Percentiles rank a stretch among this genome's conserved stretches.
These are phyloP conservation scores for Polyploca ridens DNA, from an alignment of 2,888 invertebrate species.

Conservation along the genomic window DNA sequence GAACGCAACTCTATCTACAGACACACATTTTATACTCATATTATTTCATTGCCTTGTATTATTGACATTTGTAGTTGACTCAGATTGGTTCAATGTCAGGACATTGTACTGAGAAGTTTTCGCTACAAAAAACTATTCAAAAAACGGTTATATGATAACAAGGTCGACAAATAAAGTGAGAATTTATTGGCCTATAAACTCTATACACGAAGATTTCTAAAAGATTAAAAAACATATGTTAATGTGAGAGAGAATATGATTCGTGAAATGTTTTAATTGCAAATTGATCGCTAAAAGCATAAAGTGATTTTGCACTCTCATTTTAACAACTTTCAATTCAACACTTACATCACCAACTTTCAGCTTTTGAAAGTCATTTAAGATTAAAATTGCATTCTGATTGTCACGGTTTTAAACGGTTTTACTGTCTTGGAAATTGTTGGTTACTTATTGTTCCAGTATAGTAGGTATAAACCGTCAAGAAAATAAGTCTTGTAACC, in stretches of 20 bases:
- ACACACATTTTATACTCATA: constrained; percentile 18
- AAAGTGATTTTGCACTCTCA: constrained; percentile 10
- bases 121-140: no score
- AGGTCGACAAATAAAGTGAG: no score
- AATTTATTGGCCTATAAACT: neutral
- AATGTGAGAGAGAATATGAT: neutral
- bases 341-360: constrained; percentile 12
- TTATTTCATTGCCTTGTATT: neutral
- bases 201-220: neutral
- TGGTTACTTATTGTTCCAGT: no score
- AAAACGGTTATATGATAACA: no score
- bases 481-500: no score
- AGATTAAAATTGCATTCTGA: neutral
- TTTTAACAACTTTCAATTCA: constrained; percentile 13
- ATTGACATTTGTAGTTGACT: neutral
- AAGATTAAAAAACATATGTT: neutral
- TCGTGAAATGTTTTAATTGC: constrained; percentile 10
- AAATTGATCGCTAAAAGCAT: constrained; percentile 8
- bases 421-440: neutral
- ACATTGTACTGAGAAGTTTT: no score
- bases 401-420: neutral
- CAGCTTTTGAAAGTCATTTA: constrained; percentile 13
- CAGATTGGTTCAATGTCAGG: neutral
- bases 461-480: no score
- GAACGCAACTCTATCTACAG: constrained; percentile 25